These are phyloP conservation scores for Pantelozetes paolii DNA, from an alignment of 2,888 invertebrate genomes.

Conservation along the genomic window DNA sequence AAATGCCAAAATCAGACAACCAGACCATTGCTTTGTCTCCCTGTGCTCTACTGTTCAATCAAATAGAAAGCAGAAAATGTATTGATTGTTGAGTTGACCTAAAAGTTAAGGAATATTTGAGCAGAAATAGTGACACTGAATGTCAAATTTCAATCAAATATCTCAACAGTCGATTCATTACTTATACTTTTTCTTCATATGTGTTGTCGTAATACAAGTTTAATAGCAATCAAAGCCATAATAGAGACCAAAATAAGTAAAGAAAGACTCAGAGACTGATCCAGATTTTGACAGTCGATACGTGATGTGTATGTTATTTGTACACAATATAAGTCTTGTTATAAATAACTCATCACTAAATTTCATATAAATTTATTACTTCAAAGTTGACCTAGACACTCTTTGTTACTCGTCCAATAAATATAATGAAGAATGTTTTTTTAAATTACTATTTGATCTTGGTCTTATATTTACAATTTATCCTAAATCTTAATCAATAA, in stretches of 20 bases:
- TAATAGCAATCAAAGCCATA: neutral
- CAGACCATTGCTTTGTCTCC: no score
- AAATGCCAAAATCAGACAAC: no score
- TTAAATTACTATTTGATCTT: no score
- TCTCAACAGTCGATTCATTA: neutral
- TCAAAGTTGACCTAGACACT: neutral
- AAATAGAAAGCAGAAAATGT: neutral
- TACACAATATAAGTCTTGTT: neutral
- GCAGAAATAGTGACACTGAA: neutral
- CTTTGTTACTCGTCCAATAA: no score
- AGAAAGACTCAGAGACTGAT: neutral
- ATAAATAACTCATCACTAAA: no score
- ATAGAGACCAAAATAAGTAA: neutral
- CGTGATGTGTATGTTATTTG: slow-evolving; percentile 1
- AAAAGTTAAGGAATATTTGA: neutral
- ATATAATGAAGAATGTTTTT: no score
- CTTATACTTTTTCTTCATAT: neutral
- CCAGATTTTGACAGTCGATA: neutral
- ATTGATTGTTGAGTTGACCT: neutral
- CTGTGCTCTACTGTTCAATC: neutral
- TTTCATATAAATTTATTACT: neutral
- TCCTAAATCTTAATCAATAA: no score
- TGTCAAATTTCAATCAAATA: neutral
- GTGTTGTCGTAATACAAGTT: neutral
- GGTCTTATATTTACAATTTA: no score